A percentile compares a stretch with the other conserved stretches of the same genome.
Conservation (phyloP, 2,797 vertebrate species). For the Channallabes apus region DNA sequence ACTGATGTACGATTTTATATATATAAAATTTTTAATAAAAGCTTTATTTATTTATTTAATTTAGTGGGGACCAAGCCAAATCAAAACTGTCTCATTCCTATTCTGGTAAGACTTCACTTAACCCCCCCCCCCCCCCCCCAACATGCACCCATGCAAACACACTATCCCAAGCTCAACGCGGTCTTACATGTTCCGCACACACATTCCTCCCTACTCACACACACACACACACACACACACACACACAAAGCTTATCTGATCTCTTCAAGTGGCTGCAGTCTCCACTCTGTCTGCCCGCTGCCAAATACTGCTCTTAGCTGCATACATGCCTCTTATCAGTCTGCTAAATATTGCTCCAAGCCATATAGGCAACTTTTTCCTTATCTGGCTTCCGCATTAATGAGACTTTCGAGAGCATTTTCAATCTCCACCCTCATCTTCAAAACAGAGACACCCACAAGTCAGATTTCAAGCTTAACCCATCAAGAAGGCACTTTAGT, state of each 20-base stretch:
- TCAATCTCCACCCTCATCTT: slow-evolving; percentile 41
- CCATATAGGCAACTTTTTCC: slow-evolving; percentile 44
- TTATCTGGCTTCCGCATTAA: slow-evolving; percentile 50
- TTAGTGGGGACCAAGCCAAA: not conserved
- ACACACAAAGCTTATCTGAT: slow-evolving; percentile 65
- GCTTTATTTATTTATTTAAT: not conserved
- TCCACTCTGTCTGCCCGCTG: slow-evolving; percentile 76
- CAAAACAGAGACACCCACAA: slow-evolving; percentile 22
- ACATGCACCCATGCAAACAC: slow-evolving; percentile 14
- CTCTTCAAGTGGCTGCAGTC: slow-evolving; percentile 70
- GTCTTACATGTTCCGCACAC: slow-evolving; percentile 4
- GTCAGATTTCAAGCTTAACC: slow-evolving; percentile 30
- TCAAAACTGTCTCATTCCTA: not conserved
- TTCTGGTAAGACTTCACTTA: too few relatives aligned
- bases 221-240: slow-evolving; percentile 26
- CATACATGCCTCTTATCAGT: slow-evolving; percentile 65
- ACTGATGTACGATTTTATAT: too few relatives aligned
- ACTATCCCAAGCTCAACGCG: not conserved
- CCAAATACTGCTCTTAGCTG: slow-evolving; percentile 58
- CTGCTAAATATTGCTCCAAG: slow-evolving; percentile 57
- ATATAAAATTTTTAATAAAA: too few relatives aligned
- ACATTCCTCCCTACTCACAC: not conserved
- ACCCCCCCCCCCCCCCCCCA: too few relatives aligned
- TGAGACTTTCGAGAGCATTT: slow-evolving; percentile 48
- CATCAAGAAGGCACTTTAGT: slow-evolving; percentile 42